These are phyloP conservation scores for Ispidina lecontei DNA, from an alignment of 2,797 vertebrate species.

Conservation along the genomic window DNA sequence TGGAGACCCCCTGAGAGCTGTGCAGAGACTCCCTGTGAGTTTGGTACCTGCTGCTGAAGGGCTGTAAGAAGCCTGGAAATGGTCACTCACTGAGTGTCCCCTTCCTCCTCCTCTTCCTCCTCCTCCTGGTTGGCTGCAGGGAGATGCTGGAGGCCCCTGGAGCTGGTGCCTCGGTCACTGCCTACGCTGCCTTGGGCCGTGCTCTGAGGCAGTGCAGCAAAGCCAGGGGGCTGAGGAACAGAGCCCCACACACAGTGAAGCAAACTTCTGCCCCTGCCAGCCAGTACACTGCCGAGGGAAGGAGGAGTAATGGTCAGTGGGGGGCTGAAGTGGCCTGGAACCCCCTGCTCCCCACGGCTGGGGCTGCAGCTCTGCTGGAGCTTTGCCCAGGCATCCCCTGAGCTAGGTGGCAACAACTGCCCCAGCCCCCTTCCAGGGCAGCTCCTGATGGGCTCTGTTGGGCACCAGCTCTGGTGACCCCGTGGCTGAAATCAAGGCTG, in stretches of 20 bases:
- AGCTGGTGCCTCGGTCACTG: neutral
- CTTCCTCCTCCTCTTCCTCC: neutral
- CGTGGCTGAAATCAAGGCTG: too few relatives aligned
- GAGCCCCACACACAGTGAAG: slow-evolving; percentile 82
- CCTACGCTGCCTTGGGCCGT: slow-evolving; percentile 58
- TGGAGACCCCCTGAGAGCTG: rapidly evolving
- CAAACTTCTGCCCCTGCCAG: slow-evolving; percentile 88
- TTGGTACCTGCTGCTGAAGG: too few relatives aligned
- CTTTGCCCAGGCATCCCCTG: rapidly evolving
- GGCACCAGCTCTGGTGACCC: too few relatives aligned
- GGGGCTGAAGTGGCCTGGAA: too few relatives aligned
- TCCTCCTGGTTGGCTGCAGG: neutral
- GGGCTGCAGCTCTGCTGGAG: rapidly evolving
- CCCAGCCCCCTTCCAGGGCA: neutral
- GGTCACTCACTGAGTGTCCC: rapidly evolving
- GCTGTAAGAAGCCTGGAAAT: neutral
- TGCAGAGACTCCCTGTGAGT: rapidly evolving
- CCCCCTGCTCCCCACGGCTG: neutral
- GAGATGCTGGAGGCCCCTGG: neutral
- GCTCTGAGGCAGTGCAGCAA: slow-evolving; percentile 77
- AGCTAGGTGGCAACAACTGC: neutral
- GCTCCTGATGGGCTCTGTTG: too few relatives aligned
- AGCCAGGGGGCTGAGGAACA: slow-evolving; percentile 86
- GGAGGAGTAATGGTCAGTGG: too few relatives aligned
- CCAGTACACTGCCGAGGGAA: slow-evolving; percentile 88